phyloP scores from a whole-genome alignment of 2,888 invertebrate species.

The Lasioglossum pauxillum region DNA sequence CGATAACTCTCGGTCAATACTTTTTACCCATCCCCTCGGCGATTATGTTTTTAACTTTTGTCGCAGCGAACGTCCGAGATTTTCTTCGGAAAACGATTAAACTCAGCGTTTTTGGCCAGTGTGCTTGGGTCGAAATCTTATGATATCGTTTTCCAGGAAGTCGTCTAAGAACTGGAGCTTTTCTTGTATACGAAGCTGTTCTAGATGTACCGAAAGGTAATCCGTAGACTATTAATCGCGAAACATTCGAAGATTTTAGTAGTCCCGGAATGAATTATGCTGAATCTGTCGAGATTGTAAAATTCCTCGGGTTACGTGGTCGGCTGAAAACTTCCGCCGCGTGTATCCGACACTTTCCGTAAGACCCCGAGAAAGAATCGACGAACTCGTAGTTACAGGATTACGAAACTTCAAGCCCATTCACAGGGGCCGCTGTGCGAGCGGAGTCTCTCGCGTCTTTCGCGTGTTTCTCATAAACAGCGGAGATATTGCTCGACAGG shows the following conservation, averaged over 20 bases:
- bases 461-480: conserved; percentile 13
- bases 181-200: neutral
- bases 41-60: neutral
- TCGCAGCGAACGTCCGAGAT: neutral
- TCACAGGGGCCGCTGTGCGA: neutral
- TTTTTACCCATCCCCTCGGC: neutral
- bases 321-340: conserved; percentile 33
- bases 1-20: neutral
- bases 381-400: conserved; percentile 36
- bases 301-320: neutral
- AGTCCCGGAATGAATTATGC: neutral
- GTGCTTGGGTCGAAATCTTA: neutral
- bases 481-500: conserved; percentile 36
- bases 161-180: neutral
- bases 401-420: conserved; percentile 44
- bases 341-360: neutral
- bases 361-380: conserved; percentile 28
- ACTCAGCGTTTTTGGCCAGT: neutral
- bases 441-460: conserved; percentile 11
- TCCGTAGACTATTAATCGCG: no score
- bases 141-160: neutral
- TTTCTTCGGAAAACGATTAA: neutral
- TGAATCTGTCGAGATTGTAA: conserved; percentile 8
- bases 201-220: neutral
- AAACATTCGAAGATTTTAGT: no score